Evolutionary conservation across 2,888 invertebrate genomes (phyloP).

Genomic region (Imbricaverruca yamaguchii): DNA sequence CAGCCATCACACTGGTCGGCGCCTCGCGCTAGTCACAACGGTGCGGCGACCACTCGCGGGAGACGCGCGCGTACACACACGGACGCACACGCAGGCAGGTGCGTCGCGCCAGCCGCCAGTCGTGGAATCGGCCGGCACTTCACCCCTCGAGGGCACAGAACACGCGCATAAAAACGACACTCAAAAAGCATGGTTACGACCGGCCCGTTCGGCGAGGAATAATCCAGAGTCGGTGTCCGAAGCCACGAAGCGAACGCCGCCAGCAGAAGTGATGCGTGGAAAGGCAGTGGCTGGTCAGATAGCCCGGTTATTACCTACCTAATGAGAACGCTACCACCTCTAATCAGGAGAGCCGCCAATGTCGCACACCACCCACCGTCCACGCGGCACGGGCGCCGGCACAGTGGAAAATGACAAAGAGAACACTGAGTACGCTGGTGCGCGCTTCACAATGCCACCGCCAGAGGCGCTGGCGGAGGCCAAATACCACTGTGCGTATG

Average conservation of each 20-base stretch:
- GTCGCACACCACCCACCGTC: not conserved
- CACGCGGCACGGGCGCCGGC: not conserved
- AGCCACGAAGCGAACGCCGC: not conserved
- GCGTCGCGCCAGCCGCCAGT: not conserved
- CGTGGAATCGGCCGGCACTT: not conserved
- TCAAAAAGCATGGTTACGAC: not conserved
- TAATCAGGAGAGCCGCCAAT: not conserved
- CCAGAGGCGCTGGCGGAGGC: not conserved
- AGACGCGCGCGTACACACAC: not conserved
- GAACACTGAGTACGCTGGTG: not conserved
- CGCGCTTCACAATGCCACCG: not conserved
- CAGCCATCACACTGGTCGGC: not conserved
- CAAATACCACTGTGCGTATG: not conserved
- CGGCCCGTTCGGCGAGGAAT: not conserved
- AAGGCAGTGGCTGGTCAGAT: not conserved
- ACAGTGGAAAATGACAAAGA: not conserved
- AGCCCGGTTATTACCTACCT: slow-evolving; percentile 10
- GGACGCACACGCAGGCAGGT: not conserved
- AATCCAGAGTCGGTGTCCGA: too few relatives aligned
- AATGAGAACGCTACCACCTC: not conserved
- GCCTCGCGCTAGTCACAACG: not conserved
- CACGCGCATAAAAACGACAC: not conserved
- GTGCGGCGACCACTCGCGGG: not conserved
- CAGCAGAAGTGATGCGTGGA: not conserved
- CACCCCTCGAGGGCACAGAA: not conserved